Evolutionary conservation across 2,797 vertebrate genomes (phyloP).

Genomic region (Pseudotriccus pelzelni): DNA sequence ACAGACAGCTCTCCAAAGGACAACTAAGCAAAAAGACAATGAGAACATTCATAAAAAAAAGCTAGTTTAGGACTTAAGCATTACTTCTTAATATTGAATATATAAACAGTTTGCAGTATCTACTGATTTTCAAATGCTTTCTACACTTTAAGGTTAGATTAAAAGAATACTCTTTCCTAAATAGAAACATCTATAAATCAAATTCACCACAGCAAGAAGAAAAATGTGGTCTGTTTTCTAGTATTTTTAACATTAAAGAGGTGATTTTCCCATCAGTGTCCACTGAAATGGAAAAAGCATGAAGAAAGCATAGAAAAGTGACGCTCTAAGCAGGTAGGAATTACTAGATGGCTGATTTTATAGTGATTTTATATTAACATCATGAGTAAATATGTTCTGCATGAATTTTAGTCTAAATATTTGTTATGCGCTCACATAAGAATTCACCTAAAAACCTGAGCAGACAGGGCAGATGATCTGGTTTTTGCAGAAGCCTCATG

Average conservation of each 20-base stretch:
- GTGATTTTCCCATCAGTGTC: neutral
- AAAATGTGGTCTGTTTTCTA: neutral
- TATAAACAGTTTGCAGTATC: neutral
- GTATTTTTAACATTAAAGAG: neutral
- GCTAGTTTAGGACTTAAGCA: neutral
- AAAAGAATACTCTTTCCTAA: neutral
- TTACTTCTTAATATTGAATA: neutral
- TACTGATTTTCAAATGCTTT: neutral
- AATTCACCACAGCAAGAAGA: neutral
- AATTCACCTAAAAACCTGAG: neutral
- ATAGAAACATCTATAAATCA: neutral
- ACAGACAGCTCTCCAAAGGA: neutral
- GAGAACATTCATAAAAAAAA: neutral
- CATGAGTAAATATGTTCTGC: neutral
- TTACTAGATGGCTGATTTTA: neutral
- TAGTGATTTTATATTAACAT: neutral
- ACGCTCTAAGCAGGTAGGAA: neutral
- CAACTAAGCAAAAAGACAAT: conserved; percentile 1
- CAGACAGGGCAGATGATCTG: neutral
- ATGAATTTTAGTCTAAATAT: neutral
- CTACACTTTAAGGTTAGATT: neutral
- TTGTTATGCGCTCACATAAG: neutral
- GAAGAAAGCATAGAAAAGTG: neutral
- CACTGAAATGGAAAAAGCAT: neutral
- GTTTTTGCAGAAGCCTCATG: neutral